phyloP scores from a whole-genome alignment of 2,113 vertebrate genomes.

The Archilochus colubris region DNA sequence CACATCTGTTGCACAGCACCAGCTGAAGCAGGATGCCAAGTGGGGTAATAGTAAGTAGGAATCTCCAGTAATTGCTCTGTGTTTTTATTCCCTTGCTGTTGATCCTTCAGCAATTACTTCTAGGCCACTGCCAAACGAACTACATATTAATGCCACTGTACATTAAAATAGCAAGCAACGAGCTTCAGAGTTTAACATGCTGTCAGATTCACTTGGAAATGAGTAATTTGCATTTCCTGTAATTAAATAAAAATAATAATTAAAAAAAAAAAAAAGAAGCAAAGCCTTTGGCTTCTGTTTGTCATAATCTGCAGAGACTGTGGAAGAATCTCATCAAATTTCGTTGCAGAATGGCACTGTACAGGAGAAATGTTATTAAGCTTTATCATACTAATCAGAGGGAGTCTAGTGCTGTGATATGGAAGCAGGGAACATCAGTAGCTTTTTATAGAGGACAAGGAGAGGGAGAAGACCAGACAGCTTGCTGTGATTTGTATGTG shows the following conservation, averaged over 20 bases:
- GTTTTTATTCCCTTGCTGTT: not conserved
- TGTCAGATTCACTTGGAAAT: not conserved
- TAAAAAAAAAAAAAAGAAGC: not conserved
- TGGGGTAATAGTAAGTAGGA: not conserved
- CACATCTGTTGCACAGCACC: not conserved
- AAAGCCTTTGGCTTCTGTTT: not conserved
- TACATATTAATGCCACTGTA: not conserved
- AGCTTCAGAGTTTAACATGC: not conserved
- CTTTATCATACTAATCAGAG: not conserved
- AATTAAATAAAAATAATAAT: not conserved
- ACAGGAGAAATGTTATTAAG: not conserved
- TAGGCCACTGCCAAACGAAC: not conserved
- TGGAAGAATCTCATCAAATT: not conserved
- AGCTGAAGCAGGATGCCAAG: not conserved
- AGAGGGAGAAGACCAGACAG: not conserved
- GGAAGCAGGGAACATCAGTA: not conserved
- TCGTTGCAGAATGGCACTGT: not conserved
- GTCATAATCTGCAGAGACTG: not conserved
- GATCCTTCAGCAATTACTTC: not conserved
- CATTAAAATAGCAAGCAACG: fast-evolving
- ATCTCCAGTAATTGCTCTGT: not conserved
- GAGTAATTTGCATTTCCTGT: not conserved
- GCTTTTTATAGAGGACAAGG: not conserved
- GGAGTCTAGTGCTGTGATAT: not conserved
- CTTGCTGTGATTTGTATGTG: not conserved